Conservation (phyloP, 1,140 invertebrate species). For the Leucophenga varia region DNA sequence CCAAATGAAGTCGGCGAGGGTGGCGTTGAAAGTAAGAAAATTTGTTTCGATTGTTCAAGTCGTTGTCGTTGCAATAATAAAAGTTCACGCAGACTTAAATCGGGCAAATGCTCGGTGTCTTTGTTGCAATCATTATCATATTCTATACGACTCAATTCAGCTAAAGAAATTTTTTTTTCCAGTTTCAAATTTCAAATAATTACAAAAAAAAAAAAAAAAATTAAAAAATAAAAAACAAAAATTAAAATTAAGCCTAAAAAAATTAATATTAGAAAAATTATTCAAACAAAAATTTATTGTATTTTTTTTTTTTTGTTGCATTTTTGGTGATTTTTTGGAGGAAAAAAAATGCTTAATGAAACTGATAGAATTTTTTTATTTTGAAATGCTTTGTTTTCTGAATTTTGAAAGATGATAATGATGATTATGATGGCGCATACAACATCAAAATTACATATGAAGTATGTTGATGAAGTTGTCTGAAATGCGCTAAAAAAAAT, state of each 20-base stretch:
- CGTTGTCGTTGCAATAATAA: conserved; percentile 48
- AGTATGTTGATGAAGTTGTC: too few relatives aligned
- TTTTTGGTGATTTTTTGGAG: too few relatives aligned
- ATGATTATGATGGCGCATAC: too few relatives aligned
- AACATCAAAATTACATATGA: too few relatives aligned
- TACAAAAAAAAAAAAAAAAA: conserved; percentile 1
- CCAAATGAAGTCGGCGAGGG: conserved; percentile 42
- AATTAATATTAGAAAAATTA: neutral
- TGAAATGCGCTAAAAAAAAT: too few relatives aligned
- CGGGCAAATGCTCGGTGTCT: conserved; percentile 15
- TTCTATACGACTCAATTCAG: conserved; percentile 6
- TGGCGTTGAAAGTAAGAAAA: conserved; percentile 54
- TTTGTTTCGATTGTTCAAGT: conserved; percentile 52
- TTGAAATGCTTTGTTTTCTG: too few relatives aligned
- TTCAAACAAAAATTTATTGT: too few relatives aligned
- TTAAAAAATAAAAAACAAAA: conserved; percentile 2
- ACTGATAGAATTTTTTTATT: too few relatives aligned
- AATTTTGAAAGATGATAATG: too few relatives aligned
- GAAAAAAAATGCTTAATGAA: too few relatives aligned
- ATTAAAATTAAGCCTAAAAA: neutral
- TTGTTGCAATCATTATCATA: neutral
- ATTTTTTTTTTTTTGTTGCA: too few relatives aligned
- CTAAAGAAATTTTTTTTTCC: conserved; percentile 1
- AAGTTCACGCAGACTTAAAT: conserved; percentile 42
- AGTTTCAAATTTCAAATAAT: neutral